Conservation (phyloP, 2,113 vertebrate genomes). For the Gorsachius goisagi region DNA sequence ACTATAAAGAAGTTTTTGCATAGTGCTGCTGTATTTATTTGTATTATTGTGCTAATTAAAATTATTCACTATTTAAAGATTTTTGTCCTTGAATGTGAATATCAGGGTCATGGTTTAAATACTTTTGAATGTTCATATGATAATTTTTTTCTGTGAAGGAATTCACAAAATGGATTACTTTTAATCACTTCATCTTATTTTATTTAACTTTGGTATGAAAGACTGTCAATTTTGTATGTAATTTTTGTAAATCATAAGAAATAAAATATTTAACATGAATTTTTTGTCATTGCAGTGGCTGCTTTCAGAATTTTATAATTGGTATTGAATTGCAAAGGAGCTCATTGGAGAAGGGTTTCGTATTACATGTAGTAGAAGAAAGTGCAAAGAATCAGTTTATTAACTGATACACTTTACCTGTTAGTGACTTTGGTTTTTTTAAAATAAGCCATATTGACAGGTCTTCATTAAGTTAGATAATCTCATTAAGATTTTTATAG, state of each 20-base stretch:
- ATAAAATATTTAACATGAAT: constrained; percentile 18
- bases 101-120: neutral
- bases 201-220: constrained; percentile 27
- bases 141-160: constrained; percentile 12
- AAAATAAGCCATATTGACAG: neutral
- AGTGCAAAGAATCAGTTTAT: neutral
- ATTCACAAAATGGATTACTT: neutral
- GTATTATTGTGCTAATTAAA: constrained; percentile 14
- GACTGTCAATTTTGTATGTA: constrained; percentile 42
- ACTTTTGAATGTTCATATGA: constrained; percentile 9
- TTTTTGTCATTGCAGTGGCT: neutral
- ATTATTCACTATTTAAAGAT: constrained; percentile 27
- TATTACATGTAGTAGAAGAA: neutral
- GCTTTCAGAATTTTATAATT: neutral
- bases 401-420: neutral
- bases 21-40: constrained; percentile 39
- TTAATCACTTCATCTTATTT: constrained; percentile 19
- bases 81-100: constrained; percentile 43
- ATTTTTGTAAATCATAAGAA: constrained; percentile 53
- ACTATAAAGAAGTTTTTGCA: neutral
- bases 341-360: neutral
- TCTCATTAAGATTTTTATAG: neutral
- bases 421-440: neutral
- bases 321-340: neutral
- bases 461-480: neutral